Evolutionary conservation across 2,797 vertebrate species (phyloP).

Genomic region (Melanotaenia nigrans): DNA sequence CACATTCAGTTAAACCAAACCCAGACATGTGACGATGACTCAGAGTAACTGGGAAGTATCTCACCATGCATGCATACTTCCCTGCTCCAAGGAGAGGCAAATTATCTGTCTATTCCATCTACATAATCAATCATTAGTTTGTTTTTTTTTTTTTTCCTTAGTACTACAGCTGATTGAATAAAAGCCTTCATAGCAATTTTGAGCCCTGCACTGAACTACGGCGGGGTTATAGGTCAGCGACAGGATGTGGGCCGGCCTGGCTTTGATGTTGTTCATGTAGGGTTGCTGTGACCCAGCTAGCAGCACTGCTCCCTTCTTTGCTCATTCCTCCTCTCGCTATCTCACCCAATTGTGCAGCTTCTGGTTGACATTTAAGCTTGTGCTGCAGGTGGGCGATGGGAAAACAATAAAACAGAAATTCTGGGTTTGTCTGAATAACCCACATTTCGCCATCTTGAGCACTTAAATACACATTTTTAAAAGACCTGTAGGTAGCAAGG

Average conservation of each 20-base stretch:
- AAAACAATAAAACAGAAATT: conserved; percentile 36
- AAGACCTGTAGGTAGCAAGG: neutral
- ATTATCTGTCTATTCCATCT: conserved; percentile 29
- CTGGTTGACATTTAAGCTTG: conserved; percentile 65
- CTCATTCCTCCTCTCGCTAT: conserved; percentile 56
- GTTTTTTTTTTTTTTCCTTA: neutral
- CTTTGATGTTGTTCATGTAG: conserved; percentile 70
- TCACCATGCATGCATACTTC: conserved; percentile 38
- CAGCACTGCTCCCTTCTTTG: conserved; percentile 41
- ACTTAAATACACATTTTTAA: neutral
- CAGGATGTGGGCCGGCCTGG: conserved; percentile 74
- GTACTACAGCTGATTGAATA: conserved; percentile 46
- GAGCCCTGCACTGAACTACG: conserved; percentile 51
- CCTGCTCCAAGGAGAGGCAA: conserved; percentile 9
- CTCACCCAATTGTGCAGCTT: conserved; percentile 49
- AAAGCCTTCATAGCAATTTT: conserved; percentile 33
- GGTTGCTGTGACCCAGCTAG: conserved; percentile 78
- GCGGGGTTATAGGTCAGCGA: conserved; percentile 70
- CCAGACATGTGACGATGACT: conserved; percentile 48
- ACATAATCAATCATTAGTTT: conserved; percentile 33
- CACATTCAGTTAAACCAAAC: conserved; percentile 37
- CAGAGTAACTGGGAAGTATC: conserved; percentile 44
- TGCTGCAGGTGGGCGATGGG: conserved; percentile 56
- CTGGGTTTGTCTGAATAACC: neutral
- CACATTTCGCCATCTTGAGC: conserved; percentile 2